Conservation (phyloP, 2,888 invertebrate species). For the Netelia melanura region DNA sequence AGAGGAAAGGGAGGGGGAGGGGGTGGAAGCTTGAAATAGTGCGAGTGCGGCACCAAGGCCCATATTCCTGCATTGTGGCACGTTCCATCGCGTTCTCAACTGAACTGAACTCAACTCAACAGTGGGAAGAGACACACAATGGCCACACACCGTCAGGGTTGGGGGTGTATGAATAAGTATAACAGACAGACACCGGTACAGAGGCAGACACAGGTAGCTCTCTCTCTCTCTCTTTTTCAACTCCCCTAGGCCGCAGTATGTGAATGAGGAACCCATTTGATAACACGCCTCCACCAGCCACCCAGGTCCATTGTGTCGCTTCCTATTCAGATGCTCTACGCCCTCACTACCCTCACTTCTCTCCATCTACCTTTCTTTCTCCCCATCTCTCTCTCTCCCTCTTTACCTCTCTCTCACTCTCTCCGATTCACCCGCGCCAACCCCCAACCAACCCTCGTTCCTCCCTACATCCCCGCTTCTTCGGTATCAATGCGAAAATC, state of each 20-base stretch:
- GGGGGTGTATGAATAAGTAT: conserved; percentile 83
- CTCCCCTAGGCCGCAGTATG: conserved; percentile 82
- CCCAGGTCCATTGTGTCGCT: conserved; percentile 84
- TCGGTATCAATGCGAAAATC: conserved; percentile 80
- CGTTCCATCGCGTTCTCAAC: conserved; percentile 85
- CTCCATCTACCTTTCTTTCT: conserved; percentile 65
- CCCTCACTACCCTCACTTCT: conserved; percentile 75
- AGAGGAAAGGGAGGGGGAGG: conserved; percentile 57
- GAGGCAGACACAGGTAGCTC: conserved; percentile 83
- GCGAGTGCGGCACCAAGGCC: conserved; percentile 74
- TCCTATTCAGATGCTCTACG: conserved; percentile 84
- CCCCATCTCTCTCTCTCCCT: conserved; percentile 17
- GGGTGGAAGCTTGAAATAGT: conserved; percentile 49
- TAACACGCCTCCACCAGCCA: conserved; percentile 84
- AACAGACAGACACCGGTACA: conserved; percentile 84
- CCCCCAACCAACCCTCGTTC: conserved; percentile 62
- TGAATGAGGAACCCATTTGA: conserved; percentile 85
- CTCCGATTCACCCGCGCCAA: conserved; percentile 59
- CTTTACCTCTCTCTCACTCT: conserved; percentile 63
- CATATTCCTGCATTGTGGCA: conserved; percentile 85
- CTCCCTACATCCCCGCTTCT: conserved; percentile 59
- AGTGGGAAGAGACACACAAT: conserved; percentile 80
- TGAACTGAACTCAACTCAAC: conserved; percentile 82
- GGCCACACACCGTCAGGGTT: conserved; percentile 66
- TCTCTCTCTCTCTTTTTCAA: conserved; percentile 29